These are phyloP conservation scores for Mylabris phalerata DNA, from an alignment of 1,140 invertebrate genomes.

Conservation along the genomic window DNA sequence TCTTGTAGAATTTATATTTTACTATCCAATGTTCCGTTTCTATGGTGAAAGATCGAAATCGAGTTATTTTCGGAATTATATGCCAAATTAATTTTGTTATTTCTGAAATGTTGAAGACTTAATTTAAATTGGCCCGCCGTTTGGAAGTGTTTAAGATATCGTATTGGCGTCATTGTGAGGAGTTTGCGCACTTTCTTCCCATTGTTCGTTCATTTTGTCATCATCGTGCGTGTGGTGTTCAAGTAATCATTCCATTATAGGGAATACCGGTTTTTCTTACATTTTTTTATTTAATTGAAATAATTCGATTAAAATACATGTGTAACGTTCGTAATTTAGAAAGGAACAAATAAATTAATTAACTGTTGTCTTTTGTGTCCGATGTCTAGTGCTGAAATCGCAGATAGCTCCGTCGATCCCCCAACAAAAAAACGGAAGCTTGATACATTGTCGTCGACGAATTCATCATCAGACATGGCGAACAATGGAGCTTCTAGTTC, in stretches of 20 bases:
- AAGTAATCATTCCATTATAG: not conserved
- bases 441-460: conserved; percentile 47
- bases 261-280: too few species aligned
- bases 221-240: conserved; percentile 1
- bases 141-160: too few species aligned
- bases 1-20: too few species aligned
- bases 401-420: conserved; percentile 76
- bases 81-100: too few species aligned
- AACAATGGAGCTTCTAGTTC: conserved; percentile 62
- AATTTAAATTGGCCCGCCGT: too few species aligned
- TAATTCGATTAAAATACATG: too few species aligned
- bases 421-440: conserved; percentile 80
- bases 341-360: conserved; percentile 14
- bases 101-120: too few species aligned
- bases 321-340: not conserved
- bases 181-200: not conserved
- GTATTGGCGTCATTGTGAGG: too few species aligned
- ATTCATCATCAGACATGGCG: conserved; percentile 58
- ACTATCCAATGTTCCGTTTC: too few species aligned
- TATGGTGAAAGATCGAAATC: too few species aligned
- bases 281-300: too few species aligned
- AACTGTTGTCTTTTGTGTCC: conserved; percentile 54
- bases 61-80: too few species aligned
- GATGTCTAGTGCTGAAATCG: conserved; percentile 82
- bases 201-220: not conserved